Base-by-base conservation (phyloP, 2,113 vertebrate species). In the Oxyruncus cristatus region DNA sequence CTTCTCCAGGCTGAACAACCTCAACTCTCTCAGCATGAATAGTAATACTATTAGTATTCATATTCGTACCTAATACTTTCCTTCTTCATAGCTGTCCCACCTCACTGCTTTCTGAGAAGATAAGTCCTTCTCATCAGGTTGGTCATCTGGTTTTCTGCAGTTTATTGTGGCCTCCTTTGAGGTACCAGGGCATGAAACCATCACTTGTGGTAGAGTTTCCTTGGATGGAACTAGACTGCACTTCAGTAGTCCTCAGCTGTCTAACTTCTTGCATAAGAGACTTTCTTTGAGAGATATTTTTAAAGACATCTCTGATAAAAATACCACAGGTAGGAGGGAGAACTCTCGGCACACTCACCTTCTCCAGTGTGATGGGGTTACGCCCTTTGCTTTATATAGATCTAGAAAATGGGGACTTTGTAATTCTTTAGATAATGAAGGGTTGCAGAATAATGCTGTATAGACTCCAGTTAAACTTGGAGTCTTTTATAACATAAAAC, bases 281-380 rank as follows among this genome's bases (percentile, higher is more conserved):
- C 85, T 91, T 95, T 92, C 61, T 95, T 65, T 8, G 55, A 24
- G 85, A 86, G 83, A 35, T 94, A 88, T 95, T 96, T 96, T 95
- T 93, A 72, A 75, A 96, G 90, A 37, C 32, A 58, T 90, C 22
- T 86, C 76, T 41, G 90, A 42, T 92, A 96, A 96, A 96, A 96
- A 94, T 96, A 96, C 70, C 76, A 28, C 75, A 46, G 91, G 92
- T 95, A 20, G 96, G 96, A 93, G 96, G 82, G 68, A 94, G 75
- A 90, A 5, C 93, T 93, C 78, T 70, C 0, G 33, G 85, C 92
- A 83, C 65, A 35, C 84, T 95, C 91, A 81, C 94, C 91, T 95
- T 83, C 85, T 41, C 17, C 26, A 71, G 59, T 10, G 7, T 84
- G 85, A 71, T 42, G 89, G 86, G 89, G 91, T 92, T 91, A 75